Evolutionary conservation across 2,888 invertebrate genomes (phyloP).

Genomic region (Habroteleia sp.): DNA sequence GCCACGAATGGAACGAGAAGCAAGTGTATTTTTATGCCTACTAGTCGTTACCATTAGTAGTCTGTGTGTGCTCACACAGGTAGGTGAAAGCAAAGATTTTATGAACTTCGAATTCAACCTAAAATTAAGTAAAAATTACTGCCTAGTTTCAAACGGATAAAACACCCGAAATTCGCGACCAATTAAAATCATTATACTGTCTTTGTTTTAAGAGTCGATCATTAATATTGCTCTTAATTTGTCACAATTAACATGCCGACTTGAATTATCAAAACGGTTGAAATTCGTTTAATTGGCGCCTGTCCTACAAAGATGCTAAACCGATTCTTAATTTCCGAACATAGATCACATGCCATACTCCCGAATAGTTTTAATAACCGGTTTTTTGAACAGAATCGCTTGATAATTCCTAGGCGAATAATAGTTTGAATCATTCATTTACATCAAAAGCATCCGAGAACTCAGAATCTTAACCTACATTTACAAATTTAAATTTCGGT

Average conservation of each 20-base stretch:
- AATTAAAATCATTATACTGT: conserved; percentile 29
- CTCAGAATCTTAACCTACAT: conserved; percentile 39
- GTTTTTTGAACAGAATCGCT: conserved; percentile 26
- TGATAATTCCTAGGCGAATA: conserved; percentile 45
- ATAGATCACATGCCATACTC: conserved; percentile 40
- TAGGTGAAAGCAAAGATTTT: conserved; percentile 34
- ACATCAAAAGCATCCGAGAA: conserved; percentile 19
- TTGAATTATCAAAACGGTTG: conserved; percentile 21
- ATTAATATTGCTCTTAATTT: conserved; percentile 41
- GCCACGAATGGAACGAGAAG: conserved; percentile 48
- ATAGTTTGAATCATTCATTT: conserved; percentile 42
- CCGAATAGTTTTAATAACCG: conserved; percentile 52
- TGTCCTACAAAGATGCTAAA: conserved; percentile 38
- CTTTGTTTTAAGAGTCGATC: conserved; percentile 14
- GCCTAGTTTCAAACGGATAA: neutral
- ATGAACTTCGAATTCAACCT: conserved; percentile 23
- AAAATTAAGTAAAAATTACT: conserved; percentile 37
- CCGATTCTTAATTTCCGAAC: conserved; percentile 49
- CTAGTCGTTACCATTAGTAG: conserved; percentile 55
- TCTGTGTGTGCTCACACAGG: conserved; percentile 53
- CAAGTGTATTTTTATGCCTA: conserved; percentile 59
- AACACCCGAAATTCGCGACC: conserved; percentile 4
- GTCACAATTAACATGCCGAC: conserved; percentile 25
- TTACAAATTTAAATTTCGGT: conserved; percentile 30
- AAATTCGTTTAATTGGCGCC: conserved; percentile 45